Evolutionary conservation across 2,888 invertebrate genomes (phyloP).

Genomic region (Argyresthia goedartella): DNA sequence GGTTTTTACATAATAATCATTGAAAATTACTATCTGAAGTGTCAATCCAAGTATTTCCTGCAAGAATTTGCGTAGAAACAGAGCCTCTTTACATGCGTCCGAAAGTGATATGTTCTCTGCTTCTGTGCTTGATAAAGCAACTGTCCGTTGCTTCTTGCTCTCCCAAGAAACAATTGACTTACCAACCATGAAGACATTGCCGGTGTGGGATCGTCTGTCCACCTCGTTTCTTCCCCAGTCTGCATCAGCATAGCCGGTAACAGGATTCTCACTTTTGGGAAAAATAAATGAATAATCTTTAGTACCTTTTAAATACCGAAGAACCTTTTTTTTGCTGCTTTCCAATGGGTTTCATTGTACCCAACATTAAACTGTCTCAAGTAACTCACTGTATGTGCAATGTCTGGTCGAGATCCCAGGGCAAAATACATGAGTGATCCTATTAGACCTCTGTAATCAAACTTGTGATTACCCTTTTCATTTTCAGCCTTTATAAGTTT

Average conservation of each 20-base stretch:
- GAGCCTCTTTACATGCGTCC: too few relatives aligned
- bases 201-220: too few relatives aligned
- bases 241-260: neutral
- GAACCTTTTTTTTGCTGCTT: conserved; percentile 10
- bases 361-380: conserved; percentile 17
- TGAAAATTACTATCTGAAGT: too few relatives aligned
- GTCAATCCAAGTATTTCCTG: too few relatives aligned
- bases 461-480: neutral
- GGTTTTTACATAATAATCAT: conserved; percentile 5
- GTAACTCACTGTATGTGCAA: conserved; percentile 12
- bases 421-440: conserved; percentile 14
- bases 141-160: too few relatives aligned
- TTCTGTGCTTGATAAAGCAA: too few relatives aligned
- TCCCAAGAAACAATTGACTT: too few relatives aligned
- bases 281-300: conserved; percentile 13
- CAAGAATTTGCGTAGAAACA: too few relatives aligned
- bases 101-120: too few relatives aligned
- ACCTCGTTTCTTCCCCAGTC: too few relatives aligned
- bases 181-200: too few relatives aligned
- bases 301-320: conserved; percentile 12
- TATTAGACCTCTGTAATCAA: conserved; percentile 4
- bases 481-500: conserved; percentile 2
- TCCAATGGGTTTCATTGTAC: conserved; percentile 8
- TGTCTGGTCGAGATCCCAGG: conserved; percentile 15
- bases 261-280: too few relatives aligned